A percentile compares a stretch with the other conserved stretches of the same genome.
phyloP scores from a whole-genome alignment of 2,797 vertebrate species.

The Echiichthys vipera region DNA sequence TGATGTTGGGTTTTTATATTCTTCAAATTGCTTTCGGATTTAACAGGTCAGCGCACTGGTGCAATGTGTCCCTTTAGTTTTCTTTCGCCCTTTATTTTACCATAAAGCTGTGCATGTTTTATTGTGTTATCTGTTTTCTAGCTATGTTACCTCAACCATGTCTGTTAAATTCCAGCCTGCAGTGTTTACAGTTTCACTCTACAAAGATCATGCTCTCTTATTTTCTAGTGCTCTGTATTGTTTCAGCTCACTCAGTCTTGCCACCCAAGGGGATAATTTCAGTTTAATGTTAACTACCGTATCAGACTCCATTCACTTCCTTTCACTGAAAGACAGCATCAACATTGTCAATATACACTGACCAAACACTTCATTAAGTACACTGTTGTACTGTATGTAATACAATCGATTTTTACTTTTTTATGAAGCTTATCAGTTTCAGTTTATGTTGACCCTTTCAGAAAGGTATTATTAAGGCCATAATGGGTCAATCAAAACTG shows the following conservation, averaged over 20 bases:
- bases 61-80: conserved; percentile 33
- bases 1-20: conserved; percentile 12
- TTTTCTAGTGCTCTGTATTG: conserved; percentile 32
- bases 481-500: no score
- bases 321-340: conserved; percentile 1
- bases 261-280: conserved; percentile 26
- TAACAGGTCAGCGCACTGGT: conserved; percentile 30
- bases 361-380: no score
- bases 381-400: no score
- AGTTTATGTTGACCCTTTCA: no score
- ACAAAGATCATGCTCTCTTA: conserved; percentile 23
- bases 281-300: conserved; percentile 16
- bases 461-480: no score
- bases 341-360: conserved; percentile 19
- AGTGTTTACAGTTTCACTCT: conserved; percentile 45
- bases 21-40: conserved; percentile 22
- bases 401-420: no score
- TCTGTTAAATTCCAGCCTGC: conserved; percentile 40
- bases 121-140: conserved; percentile 52
- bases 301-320: conserved; percentile 17
- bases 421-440: no score
- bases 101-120: conserved; percentile 49
- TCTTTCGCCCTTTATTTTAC: conserved; percentile 23
- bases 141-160: conserved; percentile 36
- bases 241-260: conserved; percentile 26